phyloP scores from a whole-genome alignment of 2,888 invertebrate genomes.

The Megastigmus dorsalis region DNA sequence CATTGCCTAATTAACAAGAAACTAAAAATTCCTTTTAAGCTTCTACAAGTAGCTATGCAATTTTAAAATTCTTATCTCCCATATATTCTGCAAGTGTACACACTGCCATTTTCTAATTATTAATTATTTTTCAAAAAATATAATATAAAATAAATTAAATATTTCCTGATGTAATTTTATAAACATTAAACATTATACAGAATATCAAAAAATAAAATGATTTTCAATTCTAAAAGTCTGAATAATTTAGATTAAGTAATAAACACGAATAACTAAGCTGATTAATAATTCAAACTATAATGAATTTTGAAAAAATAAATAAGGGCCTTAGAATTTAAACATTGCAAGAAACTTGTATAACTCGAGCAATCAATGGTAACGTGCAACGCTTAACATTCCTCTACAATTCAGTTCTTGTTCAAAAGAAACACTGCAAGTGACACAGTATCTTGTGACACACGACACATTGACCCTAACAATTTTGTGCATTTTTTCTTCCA shows the following conservation, averaged over 20 bases:
- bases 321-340: not conserved
- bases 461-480: too few species aligned
- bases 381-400: conserved; percentile 2
- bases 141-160: not conserved
- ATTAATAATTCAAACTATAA: not conserved
- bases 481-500: conserved; percentile 36
- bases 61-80: conserved; percentile 2
- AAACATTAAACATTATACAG: too few species aligned
- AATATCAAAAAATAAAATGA: too few species aligned
- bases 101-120: not conserved
- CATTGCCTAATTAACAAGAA: not conserved
- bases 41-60: not conserved
- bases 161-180: too few species aligned
- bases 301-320: not conserved
- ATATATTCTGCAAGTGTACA: not conserved
- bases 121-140: too few species aligned
- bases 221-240: conserved; percentile 8
- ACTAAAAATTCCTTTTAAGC: not conserved
- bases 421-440: not conserved
- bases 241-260: not conserved
- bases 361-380: not conserved
- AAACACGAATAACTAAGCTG: not conserved
- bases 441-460: conserved; percentile 11
- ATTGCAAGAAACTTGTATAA: not conserved
- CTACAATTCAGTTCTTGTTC: not conserved